phyloP scores from a whole-genome alignment of 2,113 vertebrate genomes.

The Dascyllus trimaculatus region DNA sequence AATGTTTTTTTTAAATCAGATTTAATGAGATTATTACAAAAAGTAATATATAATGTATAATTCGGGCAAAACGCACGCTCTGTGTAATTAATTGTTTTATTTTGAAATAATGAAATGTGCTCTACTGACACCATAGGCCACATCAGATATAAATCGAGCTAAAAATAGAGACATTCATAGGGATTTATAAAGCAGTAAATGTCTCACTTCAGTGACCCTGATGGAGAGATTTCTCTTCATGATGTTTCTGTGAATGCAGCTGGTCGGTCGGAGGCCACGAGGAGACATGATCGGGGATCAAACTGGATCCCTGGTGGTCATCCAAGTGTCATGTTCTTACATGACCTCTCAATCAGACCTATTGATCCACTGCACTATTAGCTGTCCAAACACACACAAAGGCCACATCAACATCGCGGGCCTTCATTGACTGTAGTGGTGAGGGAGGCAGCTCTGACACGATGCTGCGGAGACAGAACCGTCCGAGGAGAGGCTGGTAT shows the following conservation, averaged over 20 bases:
- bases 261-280: neutral
- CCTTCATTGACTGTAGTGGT: constrained; percentile 49
- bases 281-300: constrained; percentile 53
- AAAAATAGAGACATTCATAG: neutral
- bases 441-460: neutral
- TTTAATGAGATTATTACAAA: neutral
- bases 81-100: neutral
- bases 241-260: neutral
- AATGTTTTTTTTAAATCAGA: neutral
- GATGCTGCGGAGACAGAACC: constrained; percentile 8
- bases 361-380: constrained; percentile 77
- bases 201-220: neutral
- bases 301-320: constrained; percentile 67
- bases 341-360: constrained; percentile 80
- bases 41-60: no score
- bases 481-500: neutral
- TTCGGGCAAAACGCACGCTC: neutral
- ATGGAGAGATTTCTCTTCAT: constrained; percentile 4
- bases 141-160: neutral
- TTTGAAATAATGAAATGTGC: neutral
- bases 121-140: neutral
- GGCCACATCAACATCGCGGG: constrained; percentile 60
- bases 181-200: neutral
- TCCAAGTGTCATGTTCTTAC: constrained; percentile 76
- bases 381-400: constrained; percentile 68